phyloP scores from a whole-genome alignment of 1,140 invertebrate genomes.

The Bombus difficillimus region DNA sequence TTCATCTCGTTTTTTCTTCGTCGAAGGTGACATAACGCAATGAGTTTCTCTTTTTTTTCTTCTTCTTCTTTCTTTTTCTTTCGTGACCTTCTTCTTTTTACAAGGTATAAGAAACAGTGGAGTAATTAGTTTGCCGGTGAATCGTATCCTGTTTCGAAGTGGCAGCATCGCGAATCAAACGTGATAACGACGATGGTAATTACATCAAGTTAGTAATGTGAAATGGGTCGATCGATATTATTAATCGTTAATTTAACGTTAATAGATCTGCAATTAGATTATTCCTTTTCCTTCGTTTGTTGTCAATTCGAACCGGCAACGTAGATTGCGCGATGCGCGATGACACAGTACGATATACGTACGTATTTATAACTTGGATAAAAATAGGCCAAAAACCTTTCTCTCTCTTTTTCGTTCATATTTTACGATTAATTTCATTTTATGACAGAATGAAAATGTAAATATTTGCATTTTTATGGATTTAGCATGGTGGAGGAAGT shows the following conservation, averaged over 20 bases:
- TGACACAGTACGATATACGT: no score
- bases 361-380: no score
- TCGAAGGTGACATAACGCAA: not conserved
- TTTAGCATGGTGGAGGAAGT: no score
- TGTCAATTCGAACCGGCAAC: no score
- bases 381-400: no score
- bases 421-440: not conserved
- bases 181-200: not conserved
- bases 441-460: not conserved
- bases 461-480: constrained; percentile 2
- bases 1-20: not conserved
- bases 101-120: not conserved
- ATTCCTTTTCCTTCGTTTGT: no score
- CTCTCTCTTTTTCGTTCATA: no score
- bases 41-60: not conserved
- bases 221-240: not conserved
- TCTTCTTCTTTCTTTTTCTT: no score
- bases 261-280: no score
- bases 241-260: no score
- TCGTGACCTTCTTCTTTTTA: no score
- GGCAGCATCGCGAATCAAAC: not conserved
- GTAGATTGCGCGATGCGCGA: no score
- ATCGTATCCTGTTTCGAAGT: not conserved
- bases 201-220: accelerated
- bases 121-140: not conserved